Evolutionary conservation across 2,113 vertebrate species (phyloP), one percentile per base, ranked within the genome.

Genomic region (Ondatra zibethicus): DNA sequence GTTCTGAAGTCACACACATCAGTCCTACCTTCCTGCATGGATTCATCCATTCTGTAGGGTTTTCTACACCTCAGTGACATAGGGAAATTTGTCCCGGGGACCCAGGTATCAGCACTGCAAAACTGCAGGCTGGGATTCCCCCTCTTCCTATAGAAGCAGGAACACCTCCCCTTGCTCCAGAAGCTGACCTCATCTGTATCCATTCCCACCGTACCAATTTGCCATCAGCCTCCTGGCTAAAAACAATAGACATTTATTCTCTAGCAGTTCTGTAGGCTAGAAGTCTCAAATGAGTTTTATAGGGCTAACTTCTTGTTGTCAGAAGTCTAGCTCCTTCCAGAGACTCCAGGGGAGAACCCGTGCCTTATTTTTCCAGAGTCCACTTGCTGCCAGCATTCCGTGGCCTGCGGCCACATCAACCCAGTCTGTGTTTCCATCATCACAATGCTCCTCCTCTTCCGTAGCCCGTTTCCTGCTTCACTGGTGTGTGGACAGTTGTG

Each of bases 201-300:
- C 47, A 31, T 39, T 63, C 72, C 33, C 75, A 4, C 10, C 52
- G 16, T 47, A 47, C 73, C 50, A 65, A 82, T 68, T 52, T 39
- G 31, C 47, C 65, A 36, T 29, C n/a, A n/a, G 45, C 14, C 23
- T 75, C 47, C 9, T 87, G 68, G 33, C 73, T 84, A 36, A 75
- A 94, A 75, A 80, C 58, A 93, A 72, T 27, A 93, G 76, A 85
- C 50, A 70, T 10, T 27, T 80, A 55, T 61, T 94, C 33, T 78
- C 19, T 23, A 78, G 36, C 3, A 33, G 36, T 73, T 61, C 47
- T 85, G 19, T 31, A 88, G 39, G 31, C 31, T 5, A 76, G 47
- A 76, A 66, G 66, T 52, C 66, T 72, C 39, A 80, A 85, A 55
- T 52, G 11, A 63, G 84, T 50, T 89, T 86, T 52, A 55, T 3